These are phyloP conservation scores for Pyrocephalus nanus DNA, from an alignment of 2,797 vertebrate genomes.

Conservation along the genomic window DNA sequence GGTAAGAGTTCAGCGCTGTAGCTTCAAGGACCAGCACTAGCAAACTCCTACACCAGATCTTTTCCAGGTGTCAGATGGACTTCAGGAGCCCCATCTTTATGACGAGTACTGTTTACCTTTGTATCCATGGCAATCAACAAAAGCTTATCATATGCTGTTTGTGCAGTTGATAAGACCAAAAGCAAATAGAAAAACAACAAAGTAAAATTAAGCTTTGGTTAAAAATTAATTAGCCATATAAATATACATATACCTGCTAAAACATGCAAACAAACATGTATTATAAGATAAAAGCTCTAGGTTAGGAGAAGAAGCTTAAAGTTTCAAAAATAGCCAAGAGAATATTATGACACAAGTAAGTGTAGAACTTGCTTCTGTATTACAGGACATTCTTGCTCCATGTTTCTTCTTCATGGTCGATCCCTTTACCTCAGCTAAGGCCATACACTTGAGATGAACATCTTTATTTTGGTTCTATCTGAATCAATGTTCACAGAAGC, in stretches of 20 bases:
- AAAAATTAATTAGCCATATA: conserved; percentile 25
- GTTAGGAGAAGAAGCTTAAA: not conserved
- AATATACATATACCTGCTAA: not conserved
- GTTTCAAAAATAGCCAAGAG: not conserved
- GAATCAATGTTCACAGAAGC: not conserved
- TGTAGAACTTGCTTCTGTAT: not conserved
- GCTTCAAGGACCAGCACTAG: not conserved
- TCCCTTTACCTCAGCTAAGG: fast-evolving
- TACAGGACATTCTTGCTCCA: not conserved
- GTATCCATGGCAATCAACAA: not conserved
- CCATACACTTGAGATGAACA: not conserved
- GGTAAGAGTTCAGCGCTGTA: not conserved
- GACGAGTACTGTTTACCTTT: not conserved
- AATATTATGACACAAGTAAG: not conserved
- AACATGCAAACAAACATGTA: not conserved
- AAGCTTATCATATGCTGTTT: not conserved
- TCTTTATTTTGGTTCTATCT: not conserved
- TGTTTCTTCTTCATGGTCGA: not conserved
- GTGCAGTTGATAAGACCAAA: not conserved
- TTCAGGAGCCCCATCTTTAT: not conserved
- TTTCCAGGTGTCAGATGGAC: not conserved
- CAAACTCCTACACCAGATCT: not conserved
- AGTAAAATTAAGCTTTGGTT: conserved; percentile 27
- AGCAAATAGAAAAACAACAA: not conserved
- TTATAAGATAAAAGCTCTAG: not conserved